Evolutionary conservation across 2,888 invertebrate genomes (phyloP).

Genomic region (Aplocera efformata): DNA sequence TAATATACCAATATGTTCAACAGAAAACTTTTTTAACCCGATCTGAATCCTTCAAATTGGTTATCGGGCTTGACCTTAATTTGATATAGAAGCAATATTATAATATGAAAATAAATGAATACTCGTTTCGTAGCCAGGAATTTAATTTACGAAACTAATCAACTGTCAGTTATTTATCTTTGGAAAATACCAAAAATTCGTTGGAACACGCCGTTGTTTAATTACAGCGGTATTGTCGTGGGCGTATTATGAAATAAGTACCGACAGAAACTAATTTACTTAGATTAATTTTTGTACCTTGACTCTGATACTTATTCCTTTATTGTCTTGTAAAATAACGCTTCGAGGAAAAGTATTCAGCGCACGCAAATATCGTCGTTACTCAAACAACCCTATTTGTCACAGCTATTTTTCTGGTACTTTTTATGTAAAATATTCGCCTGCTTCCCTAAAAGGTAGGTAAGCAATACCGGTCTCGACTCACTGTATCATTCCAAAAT

Average conservation of each 20-base stretch:
- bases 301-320: not conserved
- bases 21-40: no score
- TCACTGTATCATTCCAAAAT: no score
- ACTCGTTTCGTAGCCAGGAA: slow-evolving; percentile 26
- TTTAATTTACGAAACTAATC: slow-evolving; percentile 41
- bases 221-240: slow-evolving; percentile 21
- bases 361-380: no score
- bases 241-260: slow-evolving; percentile 17
- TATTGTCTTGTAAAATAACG: no score
- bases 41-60: not conserved
- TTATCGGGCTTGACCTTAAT: not conserved
- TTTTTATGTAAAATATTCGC: no score
- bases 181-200: slow-evolving; percentile 27
- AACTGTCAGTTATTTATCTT: slow-evolving; percentile 34
- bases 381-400: no score
- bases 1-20: no score
- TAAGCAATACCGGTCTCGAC: no score
- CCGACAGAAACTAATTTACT: slow-evolving; percentile 12
- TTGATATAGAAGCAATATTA: not conserved
- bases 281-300: slow-evolving; percentile 8
- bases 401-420: no score
- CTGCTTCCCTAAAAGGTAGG: no score
- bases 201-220: slow-evolving; percentile 21
- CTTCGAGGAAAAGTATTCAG: no score
- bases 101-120: slow-evolving; percentile 22